Conservation (phyloP, 2,797 vertebrate species). For the Pseudopleuronectes americanus region DNA sequence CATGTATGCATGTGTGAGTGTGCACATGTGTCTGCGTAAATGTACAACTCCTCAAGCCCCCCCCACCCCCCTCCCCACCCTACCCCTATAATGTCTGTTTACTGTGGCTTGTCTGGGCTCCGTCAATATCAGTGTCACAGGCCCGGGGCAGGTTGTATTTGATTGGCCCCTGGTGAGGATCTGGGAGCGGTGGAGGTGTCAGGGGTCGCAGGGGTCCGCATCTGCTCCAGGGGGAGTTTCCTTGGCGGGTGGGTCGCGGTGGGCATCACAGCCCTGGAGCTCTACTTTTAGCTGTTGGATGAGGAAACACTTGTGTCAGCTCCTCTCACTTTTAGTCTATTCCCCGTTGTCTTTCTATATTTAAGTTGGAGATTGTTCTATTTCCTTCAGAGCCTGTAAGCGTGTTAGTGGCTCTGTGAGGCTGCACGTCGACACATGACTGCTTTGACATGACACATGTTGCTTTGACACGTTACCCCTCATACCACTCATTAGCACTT, state of each 20-base stretch:
- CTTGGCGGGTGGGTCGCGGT: conserved; percentile 34
- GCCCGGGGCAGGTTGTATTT: conserved; percentile 41
- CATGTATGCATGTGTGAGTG: conserved; percentile 35
- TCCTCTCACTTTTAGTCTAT: conserved; percentile 46
- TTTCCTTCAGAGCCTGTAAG: neutral
- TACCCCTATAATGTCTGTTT: conserved; percentile 40
- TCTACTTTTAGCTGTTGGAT: conserved; percentile 51
- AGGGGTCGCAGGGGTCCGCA: conserved; percentile 68
- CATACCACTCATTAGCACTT: neutral
- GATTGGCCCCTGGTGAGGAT: conserved; percentile 65
- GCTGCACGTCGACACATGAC: too few species aligned
- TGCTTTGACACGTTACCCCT: too few species aligned
- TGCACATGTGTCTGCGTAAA: conserved; percentile 16
- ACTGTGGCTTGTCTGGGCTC: conserved; percentile 48
- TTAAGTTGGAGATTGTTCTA: conserved; percentile 17
- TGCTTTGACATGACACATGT: too few species aligned
- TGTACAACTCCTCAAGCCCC: conserved; percentile 14
- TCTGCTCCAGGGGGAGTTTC: conserved; percentile 47
- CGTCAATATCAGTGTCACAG: conserved; percentile 59
- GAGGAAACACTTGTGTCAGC: conserved; percentile 39
- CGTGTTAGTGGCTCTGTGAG: too few species aligned
- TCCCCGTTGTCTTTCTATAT: conserved; percentile 27
- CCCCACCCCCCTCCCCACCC: neutral
- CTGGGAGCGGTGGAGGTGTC: conserved; percentile 68
- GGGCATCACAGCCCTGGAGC: conserved; percentile 29